Conservation (phyloP, 2,888 invertebrate genomes). For the Thera obeliscata region DNA sequence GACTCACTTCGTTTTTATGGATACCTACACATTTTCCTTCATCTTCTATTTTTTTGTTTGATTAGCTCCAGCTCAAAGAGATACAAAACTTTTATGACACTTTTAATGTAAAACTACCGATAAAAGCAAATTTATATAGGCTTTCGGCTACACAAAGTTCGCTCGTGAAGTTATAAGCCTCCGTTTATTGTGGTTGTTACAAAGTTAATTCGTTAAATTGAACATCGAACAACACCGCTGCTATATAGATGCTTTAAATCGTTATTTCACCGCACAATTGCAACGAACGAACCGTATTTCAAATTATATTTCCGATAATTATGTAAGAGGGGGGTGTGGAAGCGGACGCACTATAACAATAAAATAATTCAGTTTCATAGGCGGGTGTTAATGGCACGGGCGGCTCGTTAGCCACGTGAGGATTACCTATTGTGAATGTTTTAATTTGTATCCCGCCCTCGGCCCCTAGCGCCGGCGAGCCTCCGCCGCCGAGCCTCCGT, state of each 20-base stretch:
- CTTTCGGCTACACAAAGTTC: slow-evolving; percentile 36
- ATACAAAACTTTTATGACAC: slow-evolving; percentile 38
- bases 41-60: slow-evolving; percentile 55
- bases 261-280: slow-evolving; percentile 41
- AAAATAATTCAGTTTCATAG: slow-evolving; percentile 77
- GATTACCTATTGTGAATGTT: slow-evolving; percentile 81
- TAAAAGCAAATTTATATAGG: slow-evolving; percentile 39
- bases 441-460: slow-evolving; percentile 73
- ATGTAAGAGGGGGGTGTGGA: slow-evolving; percentile 57
- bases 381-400: slow-evolving; percentile 73
- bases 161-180: slow-evolving; percentile 37
- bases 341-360: slow-evolving; percentile 67
- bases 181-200: slow-evolving; percentile 42
- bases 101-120: slow-evolving; percentile 40
- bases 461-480: slow-evolving; percentile 46
- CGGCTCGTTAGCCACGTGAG: slow-evolving; percentile 74
- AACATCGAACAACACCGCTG: slow-evolving; percentile 35
- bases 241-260: slow-evolving; percentile 20
- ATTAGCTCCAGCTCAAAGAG: slow-evolving; percentile 46
- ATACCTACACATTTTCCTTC: slow-evolving; percentile 59
- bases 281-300: slow-evolving; percentile 47
- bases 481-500: slow-evolving; percentile 27
- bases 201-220: slow-evolving; percentile 41
- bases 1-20: slow-evolving; percentile 70
- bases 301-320: slow-evolving; percentile 60